These are phyloP conservation scores for Abramis brama DNA, from an alignment of 2,113 vertebrate genomes.

Conservation along the genomic window DNA sequence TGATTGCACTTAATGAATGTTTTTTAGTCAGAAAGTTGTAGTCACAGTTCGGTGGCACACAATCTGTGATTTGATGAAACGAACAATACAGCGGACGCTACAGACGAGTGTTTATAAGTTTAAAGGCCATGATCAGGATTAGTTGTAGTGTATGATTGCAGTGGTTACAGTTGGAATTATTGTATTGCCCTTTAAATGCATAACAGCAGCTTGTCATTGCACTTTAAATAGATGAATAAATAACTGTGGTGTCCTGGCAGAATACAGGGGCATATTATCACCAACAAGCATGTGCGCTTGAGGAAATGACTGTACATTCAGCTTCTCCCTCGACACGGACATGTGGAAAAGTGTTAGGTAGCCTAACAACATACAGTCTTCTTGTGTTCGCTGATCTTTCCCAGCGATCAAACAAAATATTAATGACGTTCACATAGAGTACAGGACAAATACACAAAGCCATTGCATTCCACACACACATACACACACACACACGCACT, in stretches of 20 bases:
- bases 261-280: conserved; percentile 72
- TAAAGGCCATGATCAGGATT: conserved; percentile 66
- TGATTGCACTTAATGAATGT: conserved; percentile 83
- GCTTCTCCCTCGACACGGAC: conserved; percentile 72
- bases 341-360: conserved; percentile 83
- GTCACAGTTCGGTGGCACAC: conserved; percentile 76
- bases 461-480: conserved; percentile 79
- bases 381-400: conserved; percentile 71
- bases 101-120: conserved; percentile 52
- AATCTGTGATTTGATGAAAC: conserved; percentile 73
- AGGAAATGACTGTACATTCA: conserved; percentile 88
- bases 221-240: conserved; percentile 76
- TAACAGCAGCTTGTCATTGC: conserved; percentile 76
- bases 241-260: conserved; percentile 74
- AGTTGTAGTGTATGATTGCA: conserved; percentile 70
- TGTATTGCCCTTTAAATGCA: conserved; percentile 78
- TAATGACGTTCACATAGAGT: conserved; percentile 87
- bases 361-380: conserved; percentile 71
- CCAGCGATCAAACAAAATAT: conserved; percentile 78
- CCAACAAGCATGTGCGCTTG: conserved; percentile 72
- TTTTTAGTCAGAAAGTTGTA: conserved; percentile 73
- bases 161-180: conserved; percentile 67
- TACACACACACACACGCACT: conserved; percentile 82
- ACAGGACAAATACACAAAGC: conserved; percentile 96
- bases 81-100: conserved; percentile 71